Evolutionary conservation across 2,797 vertebrate species (phyloP).

Genomic region (Gallirallus australis): DNA sequence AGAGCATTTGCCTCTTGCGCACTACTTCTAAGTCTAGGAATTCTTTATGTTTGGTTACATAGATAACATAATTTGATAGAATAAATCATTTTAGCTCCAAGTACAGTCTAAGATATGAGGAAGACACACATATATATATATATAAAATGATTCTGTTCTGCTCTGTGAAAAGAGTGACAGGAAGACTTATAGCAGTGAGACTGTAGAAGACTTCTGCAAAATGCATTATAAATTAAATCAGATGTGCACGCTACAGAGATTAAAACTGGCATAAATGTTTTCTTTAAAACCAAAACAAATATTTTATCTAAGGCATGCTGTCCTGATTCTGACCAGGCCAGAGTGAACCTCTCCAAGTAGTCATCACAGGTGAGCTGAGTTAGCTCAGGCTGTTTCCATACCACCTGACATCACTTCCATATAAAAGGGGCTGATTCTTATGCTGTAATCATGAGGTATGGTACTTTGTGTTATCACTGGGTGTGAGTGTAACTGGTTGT

Average conservation of each 20-base stretch:
- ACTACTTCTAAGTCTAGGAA: neutral
- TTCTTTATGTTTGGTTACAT: neutral
- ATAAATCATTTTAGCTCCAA: neutral
- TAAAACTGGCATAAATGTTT: neutral
- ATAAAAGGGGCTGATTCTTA: no score
- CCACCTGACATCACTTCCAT: no score
- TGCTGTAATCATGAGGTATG: no score
- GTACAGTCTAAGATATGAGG: neutral
- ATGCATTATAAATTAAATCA: neutral
- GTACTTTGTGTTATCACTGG: no score
- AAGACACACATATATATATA: neutral
- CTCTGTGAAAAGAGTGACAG: neutral
- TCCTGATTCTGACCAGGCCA: no score
- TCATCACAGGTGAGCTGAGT: no score
- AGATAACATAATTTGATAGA: neutral
- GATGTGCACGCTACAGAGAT: neutral
- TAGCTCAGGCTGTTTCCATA: no score
- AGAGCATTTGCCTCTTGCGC: neutral
- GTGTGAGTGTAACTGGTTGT: no score
- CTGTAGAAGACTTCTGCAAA: neutral
- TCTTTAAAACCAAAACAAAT: neutral
- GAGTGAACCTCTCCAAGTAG: no score
- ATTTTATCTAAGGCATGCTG: neutral
- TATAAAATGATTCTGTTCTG: neutral
- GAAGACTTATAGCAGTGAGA: neutral